These are phyloP conservation scores for Brachypodius melanocephalos DNA, from an alignment of 2,113 vertebrate genomes.

Conservation along the genomic window DNA sequence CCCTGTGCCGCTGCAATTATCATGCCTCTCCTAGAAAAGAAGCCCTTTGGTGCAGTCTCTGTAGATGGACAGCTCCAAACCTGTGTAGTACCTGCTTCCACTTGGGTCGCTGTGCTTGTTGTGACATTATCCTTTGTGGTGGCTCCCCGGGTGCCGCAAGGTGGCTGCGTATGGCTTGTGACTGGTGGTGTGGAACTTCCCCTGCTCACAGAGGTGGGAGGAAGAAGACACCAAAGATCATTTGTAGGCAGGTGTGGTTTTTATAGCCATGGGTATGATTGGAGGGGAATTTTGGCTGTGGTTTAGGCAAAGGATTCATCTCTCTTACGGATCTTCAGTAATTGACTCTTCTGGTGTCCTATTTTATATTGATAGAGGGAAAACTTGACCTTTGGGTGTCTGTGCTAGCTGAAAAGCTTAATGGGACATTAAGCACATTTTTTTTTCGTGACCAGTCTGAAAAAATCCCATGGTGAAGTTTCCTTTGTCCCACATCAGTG, in stretches of 20 bases:
- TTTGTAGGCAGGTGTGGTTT: neutral
- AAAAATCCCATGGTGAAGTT: neutral
- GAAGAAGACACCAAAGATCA: neutral
- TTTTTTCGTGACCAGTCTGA: neutral
- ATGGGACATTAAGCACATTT: neutral
- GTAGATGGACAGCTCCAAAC: neutral
- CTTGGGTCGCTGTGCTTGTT: conserved; percentile 32
- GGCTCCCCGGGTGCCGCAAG: neutral
- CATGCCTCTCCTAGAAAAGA: conserved; percentile 16
- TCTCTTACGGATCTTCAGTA: neutral
- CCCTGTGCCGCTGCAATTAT: conserved; percentile 27
- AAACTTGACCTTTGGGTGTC: neutral
- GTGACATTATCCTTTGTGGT: neutral
- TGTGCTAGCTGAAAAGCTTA: neutral
- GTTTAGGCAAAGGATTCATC: conserved; percentile 28
- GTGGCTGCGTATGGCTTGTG: conserved; percentile 35
- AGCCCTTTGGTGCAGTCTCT: neutral
- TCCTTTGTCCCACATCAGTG: neutral
- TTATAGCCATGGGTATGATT: neutral
- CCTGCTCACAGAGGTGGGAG: neutral
- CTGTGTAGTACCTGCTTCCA: conserved; percentile 31
- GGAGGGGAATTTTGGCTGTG: conserved; percentile 38
- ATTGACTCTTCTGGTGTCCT: neutral
- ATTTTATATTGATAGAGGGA: neutral
- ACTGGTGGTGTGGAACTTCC: conserved; percentile 2